Percentiles rank a stretch among this genome's conserved stretches.
phyloP scores from a whole-genome alignment of 2,797 vertebrate genomes.

The Clarias fuscus region DNA sequence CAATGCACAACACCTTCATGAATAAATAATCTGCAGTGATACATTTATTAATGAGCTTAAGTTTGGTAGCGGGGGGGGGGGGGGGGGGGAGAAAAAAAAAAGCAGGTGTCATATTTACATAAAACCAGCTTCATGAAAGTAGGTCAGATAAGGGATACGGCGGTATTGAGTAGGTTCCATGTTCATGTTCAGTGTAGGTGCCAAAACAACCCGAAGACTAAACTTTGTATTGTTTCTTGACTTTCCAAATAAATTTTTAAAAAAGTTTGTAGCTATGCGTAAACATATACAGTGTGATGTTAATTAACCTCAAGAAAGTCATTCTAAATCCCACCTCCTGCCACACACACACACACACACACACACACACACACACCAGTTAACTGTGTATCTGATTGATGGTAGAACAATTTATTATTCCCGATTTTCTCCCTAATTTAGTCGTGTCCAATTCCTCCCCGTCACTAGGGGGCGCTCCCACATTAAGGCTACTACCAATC shows the following conservation, averaged over 20 bases:
- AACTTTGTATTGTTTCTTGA: no score
- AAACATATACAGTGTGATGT: not conserved
- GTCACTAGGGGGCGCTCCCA: no score
- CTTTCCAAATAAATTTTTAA: no score
- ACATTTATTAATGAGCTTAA: constrained; percentile 42
- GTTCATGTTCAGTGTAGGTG: not conserved
- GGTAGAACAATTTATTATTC: no score
- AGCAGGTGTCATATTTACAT: constrained; percentile 32
- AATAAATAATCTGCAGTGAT: constrained; percentile 35
- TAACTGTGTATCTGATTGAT: no score
- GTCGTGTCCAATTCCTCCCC: no score
- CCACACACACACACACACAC: no score
- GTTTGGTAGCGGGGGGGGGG: not conserved
- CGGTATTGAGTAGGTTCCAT: not conserved
- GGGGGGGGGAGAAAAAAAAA: not conserved
- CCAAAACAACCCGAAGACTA: not conserved
- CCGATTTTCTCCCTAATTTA: no score
- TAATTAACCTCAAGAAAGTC: not conserved
- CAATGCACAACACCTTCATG: constrained; percentile 23
- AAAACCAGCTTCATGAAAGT: constrained; percentile 23
- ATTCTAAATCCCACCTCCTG: not conserved
- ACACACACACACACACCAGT: no score
- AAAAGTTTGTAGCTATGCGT: not conserved
- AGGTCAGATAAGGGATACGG: constrained; percentile 28
- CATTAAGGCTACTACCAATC: no score